Evolutionary conservation across 2,113 vertebrate genomes (phyloP).

Genomic region (Cettia cetti): DNA sequence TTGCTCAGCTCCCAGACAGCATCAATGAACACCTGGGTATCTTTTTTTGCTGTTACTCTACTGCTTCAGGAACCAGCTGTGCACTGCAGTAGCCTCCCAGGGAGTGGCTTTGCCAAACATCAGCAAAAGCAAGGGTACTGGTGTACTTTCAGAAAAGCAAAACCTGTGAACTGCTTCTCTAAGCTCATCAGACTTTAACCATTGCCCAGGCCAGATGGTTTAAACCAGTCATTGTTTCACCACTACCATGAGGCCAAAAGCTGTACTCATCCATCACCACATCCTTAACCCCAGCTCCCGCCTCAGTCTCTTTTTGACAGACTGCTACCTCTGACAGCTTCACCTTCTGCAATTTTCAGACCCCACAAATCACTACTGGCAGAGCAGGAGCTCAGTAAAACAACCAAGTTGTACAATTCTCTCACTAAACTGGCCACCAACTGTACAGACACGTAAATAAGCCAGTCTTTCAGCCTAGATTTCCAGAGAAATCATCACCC

Average conservation of each 20-base stretch:
- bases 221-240: not conserved
- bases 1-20: not conserved
- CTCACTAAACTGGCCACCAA: not conserved
- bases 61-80: not conserved
- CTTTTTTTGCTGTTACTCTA: not conserved
- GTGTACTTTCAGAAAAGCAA: not conserved
- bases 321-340: not conserved
- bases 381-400: not conserved
- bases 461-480: not conserved
- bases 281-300: not conserved
- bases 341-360: not conserved
- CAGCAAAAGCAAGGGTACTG: not conserved
- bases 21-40: accelerated
- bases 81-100: not conserved
- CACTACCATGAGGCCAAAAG: not conserved
- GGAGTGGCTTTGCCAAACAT: not conserved
- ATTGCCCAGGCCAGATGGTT: not conserved
- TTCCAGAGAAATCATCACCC: not conserved
- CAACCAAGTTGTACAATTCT: not conserved
- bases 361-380: not conserved
- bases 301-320: not conserved
- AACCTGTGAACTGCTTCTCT: not conserved
- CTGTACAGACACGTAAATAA: not conserved
- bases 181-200: not conserved
- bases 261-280: not conserved